Base-by-base conservation (phyloP, 2,888 invertebrate genomes). In the Cheilosia pagana region DNA sequence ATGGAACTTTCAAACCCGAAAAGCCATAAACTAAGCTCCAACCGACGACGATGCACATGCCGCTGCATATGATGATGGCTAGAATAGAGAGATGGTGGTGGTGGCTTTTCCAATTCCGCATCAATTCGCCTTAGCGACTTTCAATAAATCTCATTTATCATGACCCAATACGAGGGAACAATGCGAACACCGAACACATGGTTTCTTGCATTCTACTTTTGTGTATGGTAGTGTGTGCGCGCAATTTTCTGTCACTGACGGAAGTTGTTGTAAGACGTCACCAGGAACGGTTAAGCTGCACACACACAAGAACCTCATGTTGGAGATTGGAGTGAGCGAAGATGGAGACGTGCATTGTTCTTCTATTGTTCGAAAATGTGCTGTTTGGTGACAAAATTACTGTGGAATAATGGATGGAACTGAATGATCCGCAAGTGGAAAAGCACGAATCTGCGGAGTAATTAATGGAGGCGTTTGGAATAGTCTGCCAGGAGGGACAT, bases 121-220 rank as follows among this genome's bases (percentile, higher is more conserved):
- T 87, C 87, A 87, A 87, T 87, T 87, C 87, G 86, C 86, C 76
- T 79, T 76, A 83, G 82, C 86, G 83, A 87, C 86, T 87, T 87
- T 87, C 87, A 87, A 87, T 87, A 87, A 87, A 87, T 81, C 81
- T 86, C 87, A 86, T 87, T 87, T 87, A 87, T 87, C 87, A 87
- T 83, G 77, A 81, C 77, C 83, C 81, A 87, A 81, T 86, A 83
- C 85, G 85, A 65, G 41, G 35, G 76, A 85, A 85, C 85, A 85
- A 85, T 76, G 71, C 81, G 71, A 82, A 78, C 75, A 85, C 57
- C 81, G 71, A 82, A 78, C 75, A 85, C 57, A 76, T 81, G 81
- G 75, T 60, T 81, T 60, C 75, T 70, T 85, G 81, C 48, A 70
- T 67, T 62, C 45, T 23, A 39, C 35, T 35, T 28, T 65, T 52